Percentiles rank a stretch among this genome's conserved stretches.
Conservation (phyloP, 2,888 invertebrate genomes). For the Ochropleura plecta region DNA sequence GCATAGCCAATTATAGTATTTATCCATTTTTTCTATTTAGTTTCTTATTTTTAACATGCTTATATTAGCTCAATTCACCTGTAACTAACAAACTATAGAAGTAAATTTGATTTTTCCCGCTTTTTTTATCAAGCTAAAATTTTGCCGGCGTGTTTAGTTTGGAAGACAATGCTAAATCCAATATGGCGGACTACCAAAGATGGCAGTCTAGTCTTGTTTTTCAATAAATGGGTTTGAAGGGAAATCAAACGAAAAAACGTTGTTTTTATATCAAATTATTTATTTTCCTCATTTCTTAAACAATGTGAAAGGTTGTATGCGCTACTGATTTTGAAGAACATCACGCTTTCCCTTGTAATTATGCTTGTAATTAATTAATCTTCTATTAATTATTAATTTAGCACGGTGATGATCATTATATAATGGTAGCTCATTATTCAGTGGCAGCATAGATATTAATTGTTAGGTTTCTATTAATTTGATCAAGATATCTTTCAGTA, state of each 20-base stretch:
- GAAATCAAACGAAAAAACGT: no score
- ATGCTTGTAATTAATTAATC: slow-evolving; percentile 19
- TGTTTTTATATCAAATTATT: no score
- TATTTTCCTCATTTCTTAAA: background rate
- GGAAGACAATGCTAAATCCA: no score
- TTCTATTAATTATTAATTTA: slow-evolving; percentile 8
- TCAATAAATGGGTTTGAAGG: no score
- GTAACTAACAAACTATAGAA: no score
- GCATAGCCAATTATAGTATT: background rate
- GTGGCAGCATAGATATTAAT: background rate
- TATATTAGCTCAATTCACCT: no score
- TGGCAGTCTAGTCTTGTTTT: no score
- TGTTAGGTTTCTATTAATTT: background rate
- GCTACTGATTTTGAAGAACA: slow-evolving; percentile 21
- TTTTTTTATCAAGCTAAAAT: no score
- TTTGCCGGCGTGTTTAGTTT: no score
- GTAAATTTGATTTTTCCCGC: no score
- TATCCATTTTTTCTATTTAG: background rate
- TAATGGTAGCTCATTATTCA: slow-evolving; percentile 9
- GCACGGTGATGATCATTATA: background rate
- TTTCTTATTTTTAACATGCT: background rate
- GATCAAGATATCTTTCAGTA: background rate
- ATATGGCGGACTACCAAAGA: no score
- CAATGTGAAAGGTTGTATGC: slow-evolving; percentile 35
- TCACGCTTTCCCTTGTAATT: slow-evolving; percentile 30